Base-by-base conservation (phyloP, 2,797 vertebrate genomes). In the Ataeniobius toweri region DNA sequence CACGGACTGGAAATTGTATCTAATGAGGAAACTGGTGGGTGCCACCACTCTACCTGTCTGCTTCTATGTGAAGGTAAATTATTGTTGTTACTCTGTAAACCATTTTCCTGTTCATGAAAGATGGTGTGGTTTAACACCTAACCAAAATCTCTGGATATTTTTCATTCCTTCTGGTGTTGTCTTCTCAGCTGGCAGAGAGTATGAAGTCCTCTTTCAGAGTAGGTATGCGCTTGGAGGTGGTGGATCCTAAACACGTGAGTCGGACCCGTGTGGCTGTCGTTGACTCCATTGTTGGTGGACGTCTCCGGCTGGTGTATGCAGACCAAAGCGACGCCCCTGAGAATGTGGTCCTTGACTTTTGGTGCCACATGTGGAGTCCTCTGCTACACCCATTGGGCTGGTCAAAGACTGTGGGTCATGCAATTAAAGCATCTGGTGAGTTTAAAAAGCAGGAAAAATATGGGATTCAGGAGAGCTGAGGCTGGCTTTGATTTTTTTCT, bases 351-450 rank as follows among this genome's bases (percentile, higher is more conserved):
- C 93, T 96, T 0, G 96, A 98, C 71, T 98, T 99, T 91, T 99
- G 98, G 98, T 99, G 98, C 89, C 98, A 99, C 91, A 97, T 96
- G 95, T 95, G 94, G 94, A 99, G 98, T 88, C 97, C 98, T 0
- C 92, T 99, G 53, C 92, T 99, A 79, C 98, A 99, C 84, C 97
- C 96, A 0, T 91, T 98, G 18, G 97, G 97, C 78, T 99, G 98
- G 98, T 98, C 98, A 53, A 92, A 84, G 51, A 96, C 90, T 63
- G 97, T 99, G n/a, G 98, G 98, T 41, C 98, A 99, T 12, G 88
- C 84, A 76, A 96, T 97, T 48, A 99, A 97, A 92, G 79, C 91
- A 46, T 24, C 85, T 1, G 82, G 94, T 93, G 74, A 58, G 61
- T 20, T 0, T 73, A 44, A 55, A 48, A 58, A 55, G 0, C 1